phyloP scores from a whole-genome alignment of 2,888 invertebrate species.

The Philereme vetulata region DNA sequence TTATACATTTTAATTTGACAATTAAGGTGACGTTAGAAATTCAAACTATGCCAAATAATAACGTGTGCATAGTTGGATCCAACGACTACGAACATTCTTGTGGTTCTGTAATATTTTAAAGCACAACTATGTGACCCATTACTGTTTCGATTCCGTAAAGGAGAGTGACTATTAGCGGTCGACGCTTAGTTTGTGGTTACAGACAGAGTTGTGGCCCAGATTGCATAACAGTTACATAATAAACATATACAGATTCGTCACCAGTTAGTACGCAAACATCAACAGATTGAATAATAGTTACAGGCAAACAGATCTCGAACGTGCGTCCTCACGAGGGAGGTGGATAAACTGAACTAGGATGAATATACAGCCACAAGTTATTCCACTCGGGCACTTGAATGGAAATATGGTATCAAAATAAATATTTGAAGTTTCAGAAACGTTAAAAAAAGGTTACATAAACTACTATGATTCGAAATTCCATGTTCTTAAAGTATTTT shows the following conservation, averaged over 20 bases:
- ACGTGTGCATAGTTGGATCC: neutral
- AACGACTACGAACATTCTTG: slow-evolving; percentile 1
- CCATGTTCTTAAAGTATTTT: too few relatives aligned
- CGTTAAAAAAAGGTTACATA: too few relatives aligned
- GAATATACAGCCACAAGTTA: slow-evolving; percentile 1
- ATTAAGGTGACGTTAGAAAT: too few relatives aligned
- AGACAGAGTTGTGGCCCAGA: slow-evolving; percentile 12
- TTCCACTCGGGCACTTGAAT: neutral
- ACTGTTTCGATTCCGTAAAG: slow-evolving; percentile 9
- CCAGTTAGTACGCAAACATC: slow-evolving; percentile 6
- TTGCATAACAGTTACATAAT: too few relatives aligned
- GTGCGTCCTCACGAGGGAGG: slow-evolving; percentile 6
- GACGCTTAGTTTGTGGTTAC: slow-evolving; percentile 16
- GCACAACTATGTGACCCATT: slow-evolving; percentile 9
- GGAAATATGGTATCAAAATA: neutral
- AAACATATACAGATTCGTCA: neutral
- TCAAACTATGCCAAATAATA: neutral
- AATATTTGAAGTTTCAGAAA: neutral
- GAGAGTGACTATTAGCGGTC: slow-evolving; percentile 14
- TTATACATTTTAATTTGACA: too few relatives aligned
- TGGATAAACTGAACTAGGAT: slow-evolving; percentile 8
- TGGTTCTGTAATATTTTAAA: neutral
- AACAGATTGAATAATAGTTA: slow-evolving; percentile 8
- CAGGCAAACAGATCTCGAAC: slow-evolving; percentile 2
- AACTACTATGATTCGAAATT: too few relatives aligned